Percentiles rank a stretch among this genome's conserved stretches.
Conservation (phyloP, 2,888 invertebrate species). For the Pseudolycoriella hygida region DNA sequence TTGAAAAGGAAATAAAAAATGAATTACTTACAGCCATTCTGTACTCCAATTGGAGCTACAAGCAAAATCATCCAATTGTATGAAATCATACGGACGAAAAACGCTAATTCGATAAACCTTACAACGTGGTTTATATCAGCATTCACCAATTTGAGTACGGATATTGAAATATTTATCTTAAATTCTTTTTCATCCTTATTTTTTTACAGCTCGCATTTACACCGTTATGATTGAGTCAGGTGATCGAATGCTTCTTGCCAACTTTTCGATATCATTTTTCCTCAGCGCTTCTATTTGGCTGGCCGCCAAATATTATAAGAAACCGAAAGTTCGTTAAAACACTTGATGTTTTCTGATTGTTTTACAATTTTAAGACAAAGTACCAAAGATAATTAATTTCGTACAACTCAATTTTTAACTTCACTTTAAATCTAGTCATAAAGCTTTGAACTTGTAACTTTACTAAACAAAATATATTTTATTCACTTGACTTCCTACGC, state of each 20-base stretch:
- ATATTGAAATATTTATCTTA: no score
- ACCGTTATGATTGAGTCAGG: conserved; percentile 64
- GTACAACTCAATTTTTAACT: no score
- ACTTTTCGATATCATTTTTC: conserved; percentile 51
- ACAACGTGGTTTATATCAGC: conserved; percentile 70
- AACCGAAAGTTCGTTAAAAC: no score
- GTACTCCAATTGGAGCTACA: conserved; percentile 56
- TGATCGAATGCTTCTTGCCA: conserved; percentile 50
- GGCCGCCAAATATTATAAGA: conserved; percentile 31
- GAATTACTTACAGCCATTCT: conserved; percentile 25
- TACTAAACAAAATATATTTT: no score
- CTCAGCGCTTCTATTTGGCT: conserved; percentile 52
- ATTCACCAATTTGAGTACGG: conserved; percentile 61
- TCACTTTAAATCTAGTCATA: no score
- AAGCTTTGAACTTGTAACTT: no score
- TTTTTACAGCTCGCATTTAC: conserved; percentile 54
- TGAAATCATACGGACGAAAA: conserved; percentile 49
- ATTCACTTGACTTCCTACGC: no score
- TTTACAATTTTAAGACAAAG: no score
- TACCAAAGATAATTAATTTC: no score
- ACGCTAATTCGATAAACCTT: conserved; percentile 60
- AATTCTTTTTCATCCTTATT: background rate
- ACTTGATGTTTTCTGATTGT: no score
- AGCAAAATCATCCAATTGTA: conserved; percentile 65
- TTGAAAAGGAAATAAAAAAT: no score